Conservation (phyloP, 2,888 invertebrate species). For the Antheraea yamamai region DNA sequence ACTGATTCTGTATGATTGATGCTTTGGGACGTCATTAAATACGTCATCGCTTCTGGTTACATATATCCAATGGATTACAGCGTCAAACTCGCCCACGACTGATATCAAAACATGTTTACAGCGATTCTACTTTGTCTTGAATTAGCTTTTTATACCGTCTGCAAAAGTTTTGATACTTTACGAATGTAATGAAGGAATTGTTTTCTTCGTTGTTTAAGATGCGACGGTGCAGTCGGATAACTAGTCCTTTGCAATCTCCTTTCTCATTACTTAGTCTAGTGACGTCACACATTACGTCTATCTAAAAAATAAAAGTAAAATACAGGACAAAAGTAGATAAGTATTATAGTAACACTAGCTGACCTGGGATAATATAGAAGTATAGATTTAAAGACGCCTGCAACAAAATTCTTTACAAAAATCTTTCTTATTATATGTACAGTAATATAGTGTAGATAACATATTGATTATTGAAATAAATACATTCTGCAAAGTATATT, state of each 20-base stretch:
- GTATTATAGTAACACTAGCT: too few species aligned
- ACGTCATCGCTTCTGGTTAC: constrained; percentile 1
- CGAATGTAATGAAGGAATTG: not conserved
- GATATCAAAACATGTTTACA: constrained; percentile 4
- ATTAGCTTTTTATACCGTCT: not conserved
- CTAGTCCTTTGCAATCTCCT: not conserved
- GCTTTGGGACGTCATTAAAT: not conserved
- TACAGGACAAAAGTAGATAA: too few species aligned
- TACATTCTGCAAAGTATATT: too few species aligned
- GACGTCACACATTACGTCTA: too few species aligned
- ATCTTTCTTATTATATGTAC: too few species aligned
- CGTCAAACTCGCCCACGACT: not conserved
- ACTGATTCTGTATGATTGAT: not conserved
- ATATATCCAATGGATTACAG: not conserved
- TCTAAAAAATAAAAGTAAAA: too few species aligned
- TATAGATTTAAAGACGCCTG: too few species aligned
- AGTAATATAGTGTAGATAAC: too few species aligned
- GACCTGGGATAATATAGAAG: too few species aligned
- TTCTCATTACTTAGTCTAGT: too few species aligned
- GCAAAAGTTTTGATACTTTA: not conserved
- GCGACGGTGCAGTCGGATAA: not conserved
- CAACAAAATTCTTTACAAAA: too few species aligned
- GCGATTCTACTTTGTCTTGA: not conserved
- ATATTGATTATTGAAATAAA: too few species aligned
- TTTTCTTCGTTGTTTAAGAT: not conserved